phyloP scores from a whole-genome alignment of 2,888 invertebrate species.

The Acanthosoma haemorrhoidale region DNA sequence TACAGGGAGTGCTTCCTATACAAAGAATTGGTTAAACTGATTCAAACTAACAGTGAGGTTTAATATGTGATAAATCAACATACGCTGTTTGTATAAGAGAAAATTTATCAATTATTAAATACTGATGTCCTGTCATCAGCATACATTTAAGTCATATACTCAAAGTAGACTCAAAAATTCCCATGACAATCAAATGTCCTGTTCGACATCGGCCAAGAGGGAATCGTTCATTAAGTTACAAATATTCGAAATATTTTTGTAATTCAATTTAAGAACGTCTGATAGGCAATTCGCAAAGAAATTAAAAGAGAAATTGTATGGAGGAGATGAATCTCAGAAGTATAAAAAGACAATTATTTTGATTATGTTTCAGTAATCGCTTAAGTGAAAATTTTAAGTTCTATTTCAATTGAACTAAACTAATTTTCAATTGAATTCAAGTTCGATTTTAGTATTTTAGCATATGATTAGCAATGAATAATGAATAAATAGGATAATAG shows the following conservation, averaged over 20 bases:
- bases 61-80: conserved; percentile 22
- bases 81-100: no score
- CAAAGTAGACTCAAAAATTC: neutral
- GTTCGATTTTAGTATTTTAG: no score
- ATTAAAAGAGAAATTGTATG: neutral
- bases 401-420: no score
- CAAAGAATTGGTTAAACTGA: conserved; percentile 59
- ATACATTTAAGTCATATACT: conserved; percentile 8
- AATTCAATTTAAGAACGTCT: neutral
- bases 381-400: no score
- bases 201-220: neutral
- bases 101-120: no score
- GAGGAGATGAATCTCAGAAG: neutral
- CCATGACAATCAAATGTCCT: conserved; percentile 10
- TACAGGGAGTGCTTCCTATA: conserved; percentile 60
- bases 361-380: no score
- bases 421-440: no score
- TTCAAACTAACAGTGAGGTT: conserved; percentile 43
- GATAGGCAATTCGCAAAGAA: neutral
- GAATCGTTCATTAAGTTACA: conserved; percentile 9
- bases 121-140: neutral
- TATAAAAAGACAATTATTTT: neutral
- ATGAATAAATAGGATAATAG: no score
- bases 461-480: no score
- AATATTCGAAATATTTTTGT: conserved; percentile 3